phyloP scores from a whole-genome alignment of 2,113 vertebrate genomes.

The Alaudala cheleensis region DNA sequence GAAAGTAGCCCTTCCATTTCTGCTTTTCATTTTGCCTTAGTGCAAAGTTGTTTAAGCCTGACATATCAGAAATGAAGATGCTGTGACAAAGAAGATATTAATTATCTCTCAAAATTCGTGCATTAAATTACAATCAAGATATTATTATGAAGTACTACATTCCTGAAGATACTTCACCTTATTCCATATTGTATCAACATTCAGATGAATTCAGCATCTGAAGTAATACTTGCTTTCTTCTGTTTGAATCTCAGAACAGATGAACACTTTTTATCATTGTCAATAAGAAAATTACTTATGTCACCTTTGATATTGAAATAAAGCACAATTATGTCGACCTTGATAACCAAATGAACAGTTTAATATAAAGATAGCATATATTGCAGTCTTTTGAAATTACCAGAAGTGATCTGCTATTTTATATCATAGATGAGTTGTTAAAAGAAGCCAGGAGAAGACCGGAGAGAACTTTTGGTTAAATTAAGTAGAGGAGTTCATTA shows the following conservation, averaged over 20 bases:
- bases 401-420: not conserved
- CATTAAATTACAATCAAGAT: not conserved
- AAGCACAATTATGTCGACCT: constrained; percentile 1
- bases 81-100: not conserved
- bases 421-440: constrained; percentile 7
- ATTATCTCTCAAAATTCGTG: not conserved
- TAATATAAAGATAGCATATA: not conserved
- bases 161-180: not conserved
- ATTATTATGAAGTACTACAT: not conserved
- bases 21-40: not conserved
- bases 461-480: constrained; percentile 28
- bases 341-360: constrained; percentile 2
- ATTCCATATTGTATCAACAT: not conserved
- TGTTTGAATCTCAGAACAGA: not conserved
- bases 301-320: not conserved
- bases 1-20: not conserved
- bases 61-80: accelerated
- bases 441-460: not conserved
- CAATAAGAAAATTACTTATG: constrained; percentile 5
- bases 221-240: not conserved
- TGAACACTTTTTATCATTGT: not conserved
- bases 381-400: not conserved
- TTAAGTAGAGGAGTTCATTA: constrained; percentile 38
- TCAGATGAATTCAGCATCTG: not conserved
- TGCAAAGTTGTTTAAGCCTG: not conserved